These are phyloP conservation scores for Ptychobarbus kaznakovi DNA, from an alignment of 2,797 vertebrate species.

Conservation along the genomic window DNA sequence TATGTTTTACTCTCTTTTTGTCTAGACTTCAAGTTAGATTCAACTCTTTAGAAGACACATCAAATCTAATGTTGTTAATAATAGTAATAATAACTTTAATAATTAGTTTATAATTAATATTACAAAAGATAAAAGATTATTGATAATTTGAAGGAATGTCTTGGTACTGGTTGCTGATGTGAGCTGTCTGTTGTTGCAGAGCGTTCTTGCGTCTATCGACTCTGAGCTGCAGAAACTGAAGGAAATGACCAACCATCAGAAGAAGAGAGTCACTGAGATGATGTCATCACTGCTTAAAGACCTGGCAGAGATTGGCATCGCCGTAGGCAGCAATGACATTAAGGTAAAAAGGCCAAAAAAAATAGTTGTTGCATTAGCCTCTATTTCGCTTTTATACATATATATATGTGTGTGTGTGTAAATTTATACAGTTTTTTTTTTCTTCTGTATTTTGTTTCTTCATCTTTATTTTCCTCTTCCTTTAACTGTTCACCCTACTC, in stretches of 20 bases:
- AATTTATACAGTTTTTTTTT: too few relatives aligned
- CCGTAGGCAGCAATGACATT: slow-evolving; percentile 87
- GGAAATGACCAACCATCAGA: slow-evolving; percentile 90
- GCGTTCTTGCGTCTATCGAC: slow-evolving; percentile 84
- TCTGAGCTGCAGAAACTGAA: slow-evolving; percentile 88
- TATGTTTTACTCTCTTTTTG: too few relatives aligned
- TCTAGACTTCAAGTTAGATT: too few relatives aligned
- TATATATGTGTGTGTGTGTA: too few relatives aligned
- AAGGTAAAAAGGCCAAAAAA: slow-evolving; percentile 75
- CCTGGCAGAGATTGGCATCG: slow-evolving; percentile 87
- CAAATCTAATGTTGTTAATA: too few relatives aligned
- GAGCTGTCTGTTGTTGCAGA: slow-evolving; percentile 64
- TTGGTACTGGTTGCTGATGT: neutral
- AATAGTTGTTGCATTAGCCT: neutral
- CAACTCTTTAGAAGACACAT: too few relatives aligned
- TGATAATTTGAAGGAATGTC: neutral
- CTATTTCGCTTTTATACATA: neutral
- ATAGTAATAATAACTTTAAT: too few relatives aligned
- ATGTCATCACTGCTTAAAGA: slow-evolving; percentile 89
- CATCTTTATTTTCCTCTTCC: neutral
- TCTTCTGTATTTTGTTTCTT: neutral
- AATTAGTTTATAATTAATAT: too few relatives aligned
- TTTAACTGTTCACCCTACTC: neutral
- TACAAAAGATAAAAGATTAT: neutral
- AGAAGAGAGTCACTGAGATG: slow-evolving; percentile 89